Conservation (phyloP, 2,888 invertebrate species). For the Tromatobia lineatoria region DNA sequence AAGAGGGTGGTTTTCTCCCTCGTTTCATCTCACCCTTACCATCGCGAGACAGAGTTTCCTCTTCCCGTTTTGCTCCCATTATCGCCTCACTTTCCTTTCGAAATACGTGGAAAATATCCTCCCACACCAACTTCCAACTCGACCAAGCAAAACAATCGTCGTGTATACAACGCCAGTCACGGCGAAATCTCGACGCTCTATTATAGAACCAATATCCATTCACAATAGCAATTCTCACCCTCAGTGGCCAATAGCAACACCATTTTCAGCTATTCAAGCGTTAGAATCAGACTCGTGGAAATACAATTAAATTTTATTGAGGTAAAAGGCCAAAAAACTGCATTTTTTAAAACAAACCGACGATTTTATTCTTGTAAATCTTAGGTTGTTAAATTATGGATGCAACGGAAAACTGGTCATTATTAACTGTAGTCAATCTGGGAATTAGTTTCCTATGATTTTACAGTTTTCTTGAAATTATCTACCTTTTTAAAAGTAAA, state of each 20-base stretch:
- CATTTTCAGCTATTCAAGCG: neutral
- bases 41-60: neutral
- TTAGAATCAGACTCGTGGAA: neutral
- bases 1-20: neutral
- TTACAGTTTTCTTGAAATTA: too few species aligned
- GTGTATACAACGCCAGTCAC: neutral
- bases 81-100: neutral
- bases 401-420: too few species aligned
- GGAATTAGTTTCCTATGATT: too few species aligned
- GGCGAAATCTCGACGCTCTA: slow-evolving; percentile 24
- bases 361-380: too few species aligned
- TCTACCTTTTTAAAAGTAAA: too few species aligned
- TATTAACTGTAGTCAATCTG: too few species aligned
- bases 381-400: too few species aligned
- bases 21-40: slow-evolving; percentile 21
- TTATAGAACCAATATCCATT: slow-evolving; percentile 52
- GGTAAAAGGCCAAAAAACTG: too few species aligned
- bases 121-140: neutral
- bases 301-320: too few species aligned
- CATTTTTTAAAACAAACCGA: too few species aligned
- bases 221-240: slow-evolving; percentile 13
- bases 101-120: slow-evolving; percentile 26
- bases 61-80: slow-evolving; percentile 17
- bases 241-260: slow-evolving; percentile 5
- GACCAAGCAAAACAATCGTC: slow-evolving; percentile 8